Evolutionary conservation across 2,113 vertebrate genomes (phyloP), one percentile per base, ranked within the genome.

Genomic region (Mionectes macconnelli): DNA sequence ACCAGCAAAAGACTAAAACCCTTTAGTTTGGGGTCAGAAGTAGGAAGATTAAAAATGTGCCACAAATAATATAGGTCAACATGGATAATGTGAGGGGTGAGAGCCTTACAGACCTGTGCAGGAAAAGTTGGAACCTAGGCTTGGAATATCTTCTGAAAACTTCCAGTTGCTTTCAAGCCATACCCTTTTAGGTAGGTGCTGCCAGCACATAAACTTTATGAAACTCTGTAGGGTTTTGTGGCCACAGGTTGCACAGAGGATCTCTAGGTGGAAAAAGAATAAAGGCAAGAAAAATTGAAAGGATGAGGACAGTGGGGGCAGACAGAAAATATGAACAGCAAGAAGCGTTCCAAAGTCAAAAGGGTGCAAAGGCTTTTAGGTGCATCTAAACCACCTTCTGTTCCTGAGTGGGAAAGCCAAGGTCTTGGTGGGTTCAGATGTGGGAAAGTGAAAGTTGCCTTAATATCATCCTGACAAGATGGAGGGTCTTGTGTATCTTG

Each of bases 161-260:
- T 55, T 82, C 63, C 33, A 21, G 1, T 18, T 59, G 21, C 49
- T 86, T 33, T 73, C 49, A 21, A 25, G 22, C 49, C 2, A 2
- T 21, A 44, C 37, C 24, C 27, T 31, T 55, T 33, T 25, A n/a
- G 9, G 10, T 4, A 30, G 42, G 7, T 25, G 49, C 42, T 94
- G 35, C 42, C 84, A 85, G 62, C 14, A 40, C 12, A 9, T 2
- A 8, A n/a, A 57, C 0, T 1, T n/a, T 4, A 0, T 4, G 23
- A 28, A 52, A 4, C 62, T 49, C 69, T 25, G 12, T 17, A 42
- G 17, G 27, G 15, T 40, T 37, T 76, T 52, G 21, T 19, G 33
- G 27, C 25, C 44, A 16, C 33, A 55, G 44, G 15, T 27, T 18
- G 18, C 47, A 84, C 74, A 50, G 30, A 40, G n/a, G 12, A 8